These are phyloP conservation scores for Salvelinus sp. DNA, from an alignment of 2,113 vertebrate species.

Conservation along the genomic window DNA sequence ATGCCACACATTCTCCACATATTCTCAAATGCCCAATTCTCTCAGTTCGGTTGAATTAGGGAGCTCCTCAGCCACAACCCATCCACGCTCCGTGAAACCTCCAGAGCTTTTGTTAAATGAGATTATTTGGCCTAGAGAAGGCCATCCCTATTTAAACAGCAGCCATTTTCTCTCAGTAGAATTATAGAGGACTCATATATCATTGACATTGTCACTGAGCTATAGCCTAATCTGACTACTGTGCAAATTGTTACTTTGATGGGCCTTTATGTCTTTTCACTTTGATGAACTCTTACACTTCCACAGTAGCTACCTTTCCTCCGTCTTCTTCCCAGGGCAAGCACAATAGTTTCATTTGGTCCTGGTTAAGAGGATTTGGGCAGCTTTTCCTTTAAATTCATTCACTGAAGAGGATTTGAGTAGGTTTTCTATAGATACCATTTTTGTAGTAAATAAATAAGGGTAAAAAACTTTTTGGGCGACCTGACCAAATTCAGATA, in stretches of 20 bases:
- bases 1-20: not conserved
- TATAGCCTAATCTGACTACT: not conserved
- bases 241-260: not conserved
- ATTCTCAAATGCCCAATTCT: not conserved
- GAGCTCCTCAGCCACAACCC: slow-evolving; percentile 2
- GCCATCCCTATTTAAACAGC: too few relatives aligned
- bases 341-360: not conserved
- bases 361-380: too few relatives aligned
- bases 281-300: not conserved
- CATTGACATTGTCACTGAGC: not conserved
- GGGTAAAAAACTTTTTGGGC: too few relatives aligned
- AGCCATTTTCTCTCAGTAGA: not conserved
- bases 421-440: too few relatives aligned
- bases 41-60: not conserved
- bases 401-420: too few relatives aligned
- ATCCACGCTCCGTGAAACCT: slow-evolving; percentile 23
- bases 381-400: too few relatives aligned
- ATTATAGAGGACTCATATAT: not conserved
- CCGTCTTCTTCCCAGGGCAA: not conserved
- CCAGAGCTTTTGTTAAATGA: slow-evolving; percentile 17
- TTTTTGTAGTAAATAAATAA: too few relatives aligned
- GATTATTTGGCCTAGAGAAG: not conserved
- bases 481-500: too few relatives aligned
- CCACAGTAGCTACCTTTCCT: not conserved
- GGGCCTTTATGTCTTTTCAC: not conserved